These are phyloP conservation scores for Coreoperca whiteheadi DNA, from an alignment of 2,113 vertebrate species.

Conservation along the genomic window DNA sequence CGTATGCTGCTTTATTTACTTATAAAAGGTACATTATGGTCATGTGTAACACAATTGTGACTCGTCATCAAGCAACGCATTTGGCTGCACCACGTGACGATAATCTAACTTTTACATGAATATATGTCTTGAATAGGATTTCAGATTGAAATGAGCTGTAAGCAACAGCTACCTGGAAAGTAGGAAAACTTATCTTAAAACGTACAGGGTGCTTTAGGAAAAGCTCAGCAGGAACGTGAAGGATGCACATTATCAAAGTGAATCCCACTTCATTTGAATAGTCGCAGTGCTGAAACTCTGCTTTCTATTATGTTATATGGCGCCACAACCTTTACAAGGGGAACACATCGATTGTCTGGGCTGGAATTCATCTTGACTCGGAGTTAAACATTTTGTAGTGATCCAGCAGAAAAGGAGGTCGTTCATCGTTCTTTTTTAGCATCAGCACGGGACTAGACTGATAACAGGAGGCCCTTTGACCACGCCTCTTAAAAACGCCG, in stretches of 20 bases:
- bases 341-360: neutral
- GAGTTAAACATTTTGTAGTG: neutral
- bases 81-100: no score
- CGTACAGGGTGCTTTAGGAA: neutral
- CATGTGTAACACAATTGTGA: neutral
- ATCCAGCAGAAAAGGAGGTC: neutral
- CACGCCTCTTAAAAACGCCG: no score
- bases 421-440: neutral
- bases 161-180: neutral
- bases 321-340: neutral
- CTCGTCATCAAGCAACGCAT: no score
- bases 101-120: no score
- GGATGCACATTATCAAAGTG: neutral
- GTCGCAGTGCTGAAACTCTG: neutral
- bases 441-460: neutral
- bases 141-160: neutral
- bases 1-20: neutral
- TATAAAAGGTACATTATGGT: neutral
- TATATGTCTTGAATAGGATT: neutral
- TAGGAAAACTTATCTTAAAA: neutral
- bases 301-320: neutral
- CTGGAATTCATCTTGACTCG: neutral
- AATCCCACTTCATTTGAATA: neutral
- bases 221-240: neutral
- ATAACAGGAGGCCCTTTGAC: neutral